Conservation (phyloP, 2,888 invertebrate species). For the Drosophila falleni region DNA sequence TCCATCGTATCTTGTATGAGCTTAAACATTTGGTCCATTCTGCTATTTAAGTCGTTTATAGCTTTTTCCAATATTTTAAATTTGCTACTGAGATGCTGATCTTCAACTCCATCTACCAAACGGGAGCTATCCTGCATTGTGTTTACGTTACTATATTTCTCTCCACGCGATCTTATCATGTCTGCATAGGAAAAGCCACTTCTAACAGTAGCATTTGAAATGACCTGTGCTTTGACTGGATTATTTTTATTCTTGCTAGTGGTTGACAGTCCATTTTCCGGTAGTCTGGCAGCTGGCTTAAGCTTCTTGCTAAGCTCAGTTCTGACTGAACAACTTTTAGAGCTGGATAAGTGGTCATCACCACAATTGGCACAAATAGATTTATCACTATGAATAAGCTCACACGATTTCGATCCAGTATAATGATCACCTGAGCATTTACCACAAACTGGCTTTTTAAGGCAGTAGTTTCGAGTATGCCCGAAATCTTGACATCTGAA, state of each 20-base stretch:
- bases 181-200: slow-evolving; percentile 13
- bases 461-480: slow-evolving; percentile 18
- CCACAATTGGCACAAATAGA: slow-evolving; percentile 11
- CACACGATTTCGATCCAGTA: slow-evolving; percentile 1
- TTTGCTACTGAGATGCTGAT: not conserved
- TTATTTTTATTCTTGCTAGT: not conserved
- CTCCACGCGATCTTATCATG: not conserved
- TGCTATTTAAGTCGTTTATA: not conserved
- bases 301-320: slow-evolving; percentile 9
- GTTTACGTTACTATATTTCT: too few relatives aligned
- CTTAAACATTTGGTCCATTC: slow-evolving; percentile 23
- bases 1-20: slow-evolving; percentile 18
- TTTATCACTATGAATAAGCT: not conserved
- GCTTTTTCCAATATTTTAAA: slow-evolving; percentile 14
- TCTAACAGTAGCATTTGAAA: slow-evolving; percentile 2
- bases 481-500: slow-evolving; percentile 1
- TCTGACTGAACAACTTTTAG: slow-evolving; percentile 2
- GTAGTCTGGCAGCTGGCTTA: slow-evolving; percentile 3
- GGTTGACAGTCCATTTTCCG: slow-evolving; percentile 3
- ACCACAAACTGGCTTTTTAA: slow-evolving; percentile 19
- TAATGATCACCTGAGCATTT: slow-evolving; percentile 13
- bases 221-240: not conserved
- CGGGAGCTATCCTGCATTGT: too few relatives aligned
- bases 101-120: not conserved
- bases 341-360: slow-evolving; percentile 5